These are phyloP conservation scores for Porites evermanni DNA, from an alignment of 92 coral and sea anemone species.

Conservation along the genomic window DNA sequence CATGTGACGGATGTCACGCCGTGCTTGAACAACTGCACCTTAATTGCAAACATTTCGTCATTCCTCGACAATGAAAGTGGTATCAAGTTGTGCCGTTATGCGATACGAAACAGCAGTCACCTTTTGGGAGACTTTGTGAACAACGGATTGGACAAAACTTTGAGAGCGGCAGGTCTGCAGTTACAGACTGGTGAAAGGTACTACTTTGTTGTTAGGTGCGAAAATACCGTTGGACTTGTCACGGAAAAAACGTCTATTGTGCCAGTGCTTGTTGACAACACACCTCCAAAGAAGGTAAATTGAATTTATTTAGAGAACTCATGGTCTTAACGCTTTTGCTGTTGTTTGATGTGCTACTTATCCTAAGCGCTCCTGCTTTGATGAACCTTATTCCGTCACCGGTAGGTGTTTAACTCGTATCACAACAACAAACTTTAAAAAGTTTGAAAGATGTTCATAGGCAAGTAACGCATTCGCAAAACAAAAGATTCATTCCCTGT, in stretches of 20 bases:
- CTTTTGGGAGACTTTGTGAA: constrained; percentile 41
- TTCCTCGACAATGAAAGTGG: constrained; percentile 87
- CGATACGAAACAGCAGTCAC: constrained; percentile 52
- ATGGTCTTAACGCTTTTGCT: too few species aligned
- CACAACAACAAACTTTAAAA: too few species aligned
- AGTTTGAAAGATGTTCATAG: too few species aligned
- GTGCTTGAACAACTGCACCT: constrained; percentile 70
- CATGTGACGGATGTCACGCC: constrained; percentile 50
- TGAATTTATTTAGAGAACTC: not conserved
- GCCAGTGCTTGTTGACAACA: constrained; percentile 81
- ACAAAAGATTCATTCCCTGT: too few species aligned
- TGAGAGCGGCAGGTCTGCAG: constrained; percentile 56
- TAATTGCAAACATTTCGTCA: constrained; percentile 64
- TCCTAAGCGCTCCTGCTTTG: too few species aligned
- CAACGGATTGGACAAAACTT: constrained; percentile 37
- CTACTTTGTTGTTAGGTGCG: constrained; percentile 73
- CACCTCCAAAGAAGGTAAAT: constrained; percentile 88
- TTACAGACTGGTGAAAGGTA: constrained; percentile 77
- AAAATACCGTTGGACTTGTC: constrained; percentile 68
- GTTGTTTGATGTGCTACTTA: too few species aligned
- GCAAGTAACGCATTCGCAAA: too few species aligned
- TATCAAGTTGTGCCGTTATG: constrained; percentile 69
- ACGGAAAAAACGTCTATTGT: constrained; percentile 47
- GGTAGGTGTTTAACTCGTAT: too few species aligned
- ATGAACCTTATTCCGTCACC: too few species aligned